Evolutionary conservation across 2,888 invertebrate genomes (phyloP), one percentile per base, ranked within the genome.

Genomic region (Boloria euphrosyne): DNA sequence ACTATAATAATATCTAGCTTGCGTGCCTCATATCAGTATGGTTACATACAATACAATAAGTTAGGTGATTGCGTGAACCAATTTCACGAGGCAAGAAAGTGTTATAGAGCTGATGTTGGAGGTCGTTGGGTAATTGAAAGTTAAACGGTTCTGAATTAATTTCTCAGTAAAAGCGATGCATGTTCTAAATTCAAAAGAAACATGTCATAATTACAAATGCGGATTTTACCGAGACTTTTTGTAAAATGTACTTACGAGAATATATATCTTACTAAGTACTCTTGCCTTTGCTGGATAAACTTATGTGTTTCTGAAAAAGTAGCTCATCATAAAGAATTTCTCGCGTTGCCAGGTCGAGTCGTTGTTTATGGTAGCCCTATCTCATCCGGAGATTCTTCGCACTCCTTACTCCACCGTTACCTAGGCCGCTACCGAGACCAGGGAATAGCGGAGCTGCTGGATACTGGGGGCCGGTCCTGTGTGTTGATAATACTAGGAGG

Each of bases 11-110:
- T 47, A 47, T 49, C 6, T 38, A 51, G 16, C 43, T 63, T 17
- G 63, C 63, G 63, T 63, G 63, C 44, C 51, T 27, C 44, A 49
- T 51, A 50, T 57, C 57, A 63, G 31, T 63, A 63, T 50, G 57
- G 57, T 57, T 57, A 63, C 46, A 22, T 54, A 47, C n/a, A 52
- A 22, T 54, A 47, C n/a, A 52, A 54, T 54, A 52, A 47, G 47
- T 31, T 50, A 60, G 53, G 50, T 63, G 57, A 63, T 63, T 63
- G 44, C 63, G 44, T 53, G 53, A 54, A 61, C 31, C 65, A 49
- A 60, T 61, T 65, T 49, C 27, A 16, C 65, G 54, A 50, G 54
- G 27, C 53, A 53, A 62, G 55, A 13, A 50, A 57, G 63, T 63
- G 63, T 55, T 62, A 53, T 62, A 62, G 27, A 46, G 31, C 17